A percentile compares a stretch with the other conserved stretches of the same genome.
Evolutionary conservation across 2,113 vertebrate genomes (phyloP).

Genomic region (Corythoichthys intestinalis): DNA sequence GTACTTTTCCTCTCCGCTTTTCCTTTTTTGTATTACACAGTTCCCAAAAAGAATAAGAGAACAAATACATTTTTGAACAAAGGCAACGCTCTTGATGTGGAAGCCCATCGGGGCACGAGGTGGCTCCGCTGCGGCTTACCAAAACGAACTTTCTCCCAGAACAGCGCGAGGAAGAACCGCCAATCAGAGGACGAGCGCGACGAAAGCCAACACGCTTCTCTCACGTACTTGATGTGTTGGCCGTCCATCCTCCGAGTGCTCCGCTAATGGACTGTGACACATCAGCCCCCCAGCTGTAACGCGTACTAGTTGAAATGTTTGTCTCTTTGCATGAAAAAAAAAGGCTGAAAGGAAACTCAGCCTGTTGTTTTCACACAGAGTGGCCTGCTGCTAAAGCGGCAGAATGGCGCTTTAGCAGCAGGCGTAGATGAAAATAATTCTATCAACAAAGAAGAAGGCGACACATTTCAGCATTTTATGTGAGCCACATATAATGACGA

Average conservation of each 20-base stretch:
- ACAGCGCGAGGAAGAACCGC: conserved; percentile 45
- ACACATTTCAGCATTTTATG: conserved; percentile 37
- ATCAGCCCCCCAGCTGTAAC: conserved; percentile 24
- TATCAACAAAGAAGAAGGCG: conserved; percentile 52
- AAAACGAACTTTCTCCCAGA: conserved; percentile 44
- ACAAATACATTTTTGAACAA: conserved; percentile 78
- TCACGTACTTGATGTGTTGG: conserved; percentile 38
- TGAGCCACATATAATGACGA: conserved; percentile 37
- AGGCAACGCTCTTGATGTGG: conserved; percentile 68
- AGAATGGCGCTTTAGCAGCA: conserved; percentile 48
- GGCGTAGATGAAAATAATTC: conserved; percentile 48
- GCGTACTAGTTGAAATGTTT: conserved; percentile 30
- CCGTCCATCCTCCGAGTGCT: conserved; percentile 29
- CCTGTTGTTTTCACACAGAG: conserved; percentile 40
- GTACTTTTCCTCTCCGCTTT: conserved; percentile 40
- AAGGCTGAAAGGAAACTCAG: conserved; percentile 37
- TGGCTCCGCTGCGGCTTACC: conserved; percentile 63
- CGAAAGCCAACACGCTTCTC: conserved; percentile 43
- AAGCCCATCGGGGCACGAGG: conserved; percentile 58
- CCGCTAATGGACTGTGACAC: conserved; percentile 41
- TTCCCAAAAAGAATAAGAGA: conserved; percentile 77
- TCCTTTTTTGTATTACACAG: conserved; percentile 59
- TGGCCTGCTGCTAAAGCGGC: conserved; percentile 36
- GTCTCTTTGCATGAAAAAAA: conserved; percentile 27
- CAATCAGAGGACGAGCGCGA: conserved; percentile 46